Conservation (phyloP, 1,140 invertebrate genomes). For the Diuraphis noxia region DNA sequence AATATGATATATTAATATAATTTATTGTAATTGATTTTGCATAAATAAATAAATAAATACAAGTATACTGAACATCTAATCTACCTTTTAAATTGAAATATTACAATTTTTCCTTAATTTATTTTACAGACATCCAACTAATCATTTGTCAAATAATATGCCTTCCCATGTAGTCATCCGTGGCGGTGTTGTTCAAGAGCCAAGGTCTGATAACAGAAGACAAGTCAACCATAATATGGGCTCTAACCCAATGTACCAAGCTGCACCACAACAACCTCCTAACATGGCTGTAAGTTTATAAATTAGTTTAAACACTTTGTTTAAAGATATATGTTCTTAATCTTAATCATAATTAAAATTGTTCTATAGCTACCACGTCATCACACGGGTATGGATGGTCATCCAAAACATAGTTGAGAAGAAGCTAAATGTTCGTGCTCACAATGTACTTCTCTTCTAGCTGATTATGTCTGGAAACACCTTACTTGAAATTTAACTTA, state of each 20-base stretch:
- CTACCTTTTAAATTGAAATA: not conserved
- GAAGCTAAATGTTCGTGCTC: not conserved
- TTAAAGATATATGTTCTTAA: not conserved
- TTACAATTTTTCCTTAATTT: not conserved
- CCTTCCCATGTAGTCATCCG: constrained; percentile 35
- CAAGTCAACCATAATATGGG: constrained; percentile 24
- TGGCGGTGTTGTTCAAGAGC: not conserved
- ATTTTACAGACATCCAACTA: constrained; percentile 17
- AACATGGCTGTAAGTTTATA: constrained; percentile 7
- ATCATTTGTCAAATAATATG: constrained; percentile 29
- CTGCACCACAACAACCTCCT: not conserved
- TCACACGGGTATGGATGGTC: constrained; percentile 37
- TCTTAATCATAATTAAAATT: not conserved
- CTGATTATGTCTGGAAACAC: constrained; percentile 41
- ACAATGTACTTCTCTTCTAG: constrained; percentile 9
- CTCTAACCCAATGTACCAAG: not conserved
- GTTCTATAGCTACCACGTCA: not conserved
- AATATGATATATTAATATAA: too few species aligned
- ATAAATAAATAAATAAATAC: too few species aligned
- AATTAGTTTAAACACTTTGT: not conserved
- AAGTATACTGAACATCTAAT: not conserved
- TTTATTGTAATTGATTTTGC: too few species aligned
- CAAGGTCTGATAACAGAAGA: constrained; percentile 34
- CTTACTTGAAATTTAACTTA: not conserved
- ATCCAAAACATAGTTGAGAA: constrained; percentile 50